These are phyloP conservation scores for Apodemus speciosus DNA, from an alignment of 2,113 vertebrate species.

Conservation along the genomic window DNA sequence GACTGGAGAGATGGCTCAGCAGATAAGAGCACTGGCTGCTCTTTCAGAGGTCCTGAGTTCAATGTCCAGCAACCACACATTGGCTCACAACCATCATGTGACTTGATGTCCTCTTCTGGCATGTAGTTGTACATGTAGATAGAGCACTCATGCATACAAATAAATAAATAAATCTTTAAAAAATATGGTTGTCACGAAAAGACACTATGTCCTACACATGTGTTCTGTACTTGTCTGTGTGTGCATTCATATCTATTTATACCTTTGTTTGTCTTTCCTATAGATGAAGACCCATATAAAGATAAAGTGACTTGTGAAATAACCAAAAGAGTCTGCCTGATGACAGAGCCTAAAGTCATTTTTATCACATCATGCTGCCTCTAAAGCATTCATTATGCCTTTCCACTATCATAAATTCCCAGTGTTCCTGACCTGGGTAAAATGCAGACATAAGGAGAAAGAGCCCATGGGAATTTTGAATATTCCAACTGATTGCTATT, in stretches of 20 bases:
- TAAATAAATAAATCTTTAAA: too few relatives aligned
- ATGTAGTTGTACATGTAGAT: too few relatives aligned
- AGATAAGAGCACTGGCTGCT: too few relatives aligned
- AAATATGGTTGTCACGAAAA: neutral
- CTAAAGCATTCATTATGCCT: neutral
- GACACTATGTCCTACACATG: neutral
- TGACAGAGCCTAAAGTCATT: neutral
- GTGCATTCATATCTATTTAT: neutral
- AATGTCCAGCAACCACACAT: too few relatives aligned
- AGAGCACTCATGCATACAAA: too few relatives aligned
- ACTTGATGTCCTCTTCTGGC: too few relatives aligned
- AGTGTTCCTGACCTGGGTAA: neutral
- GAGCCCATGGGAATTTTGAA: neutral
- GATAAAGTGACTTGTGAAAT: neutral
- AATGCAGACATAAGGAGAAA: neutral
- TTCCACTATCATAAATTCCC: neutral
- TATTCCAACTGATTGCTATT: neutral
- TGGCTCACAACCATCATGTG: too few relatives aligned
- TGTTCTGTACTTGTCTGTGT: neutral
- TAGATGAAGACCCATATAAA: neutral
- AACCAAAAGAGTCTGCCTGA: neutral
- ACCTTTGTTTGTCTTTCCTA: neutral
- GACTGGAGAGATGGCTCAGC: too few relatives aligned
- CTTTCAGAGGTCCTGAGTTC: too few relatives aligned
- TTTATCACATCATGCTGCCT: neutral